Evolutionary conservation across 2,888 invertebrate genomes (phyloP).

Genomic region (Drosophila mercatorum): DNA sequence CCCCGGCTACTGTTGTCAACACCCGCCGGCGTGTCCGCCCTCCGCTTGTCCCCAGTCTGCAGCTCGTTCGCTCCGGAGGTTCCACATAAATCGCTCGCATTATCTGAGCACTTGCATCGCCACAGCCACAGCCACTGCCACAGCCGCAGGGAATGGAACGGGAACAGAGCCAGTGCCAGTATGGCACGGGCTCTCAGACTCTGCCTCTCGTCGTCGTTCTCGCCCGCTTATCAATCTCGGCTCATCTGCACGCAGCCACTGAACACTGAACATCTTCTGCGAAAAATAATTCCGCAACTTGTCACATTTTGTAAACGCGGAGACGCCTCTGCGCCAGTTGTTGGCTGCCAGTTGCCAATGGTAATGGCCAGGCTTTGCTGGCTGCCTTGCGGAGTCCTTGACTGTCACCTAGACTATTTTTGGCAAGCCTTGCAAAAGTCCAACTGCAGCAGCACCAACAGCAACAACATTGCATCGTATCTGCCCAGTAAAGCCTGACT

Average conservation of each 20-base stretch:
- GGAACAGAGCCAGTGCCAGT: slow-evolving; percentile 36
- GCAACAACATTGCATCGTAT: slow-evolving; percentile 25
- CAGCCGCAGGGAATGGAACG: slow-evolving; percentile 21
- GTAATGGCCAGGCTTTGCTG: slow-evolving; percentile 29
- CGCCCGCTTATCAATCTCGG: slow-evolving; percentile 73
- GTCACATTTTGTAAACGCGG: slow-evolving; percentile 74
- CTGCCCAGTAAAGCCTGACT: slow-evolving; percentile 37
- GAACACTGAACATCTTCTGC: slow-evolving; percentile 72
- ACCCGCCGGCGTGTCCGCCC: background rate
- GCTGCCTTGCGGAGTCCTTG: slow-evolving; percentile 63
- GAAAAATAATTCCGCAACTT: slow-evolving; percentile 79
- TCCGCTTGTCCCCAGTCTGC: background rate
- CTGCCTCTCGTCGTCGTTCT: slow-evolving; percentile 6
- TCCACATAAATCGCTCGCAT: slow-evolving; percentile 77
- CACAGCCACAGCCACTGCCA: slow-evolving; percentile 10
- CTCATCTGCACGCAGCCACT: slow-evolving; percentile 76
- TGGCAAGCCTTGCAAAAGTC: slow-evolving; percentile 39
- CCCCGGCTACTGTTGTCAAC: slow-evolving; percentile 57
- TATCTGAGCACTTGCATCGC: slow-evolving; percentile 75
- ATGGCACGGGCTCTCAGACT: slow-evolving; percentile 51
- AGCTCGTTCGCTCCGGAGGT: slow-evolving; percentile 35
- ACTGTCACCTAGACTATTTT: slow-evolving; percentile 61
- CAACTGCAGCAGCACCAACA: slow-evolving; percentile 12
- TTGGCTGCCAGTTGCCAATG: slow-evolving; percentile 14
- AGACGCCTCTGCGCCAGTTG: slow-evolving; percentile 73